Evolutionary conservation across 64 coral and sea anemone genomes (phyloP).

Genomic region (Montipora sp.): DNA sequence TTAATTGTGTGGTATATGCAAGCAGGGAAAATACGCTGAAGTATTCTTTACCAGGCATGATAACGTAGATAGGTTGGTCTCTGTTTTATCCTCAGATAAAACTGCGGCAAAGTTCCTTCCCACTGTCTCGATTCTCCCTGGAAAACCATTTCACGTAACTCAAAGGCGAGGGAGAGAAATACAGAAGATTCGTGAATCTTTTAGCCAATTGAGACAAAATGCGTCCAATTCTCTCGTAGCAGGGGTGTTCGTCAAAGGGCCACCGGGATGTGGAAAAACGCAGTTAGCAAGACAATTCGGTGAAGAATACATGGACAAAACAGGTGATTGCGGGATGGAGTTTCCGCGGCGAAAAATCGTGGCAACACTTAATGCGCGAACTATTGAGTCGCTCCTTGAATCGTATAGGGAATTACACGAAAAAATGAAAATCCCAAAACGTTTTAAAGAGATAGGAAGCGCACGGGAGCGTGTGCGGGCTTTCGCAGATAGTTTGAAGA

Average conservation of each 20-base stretch:
- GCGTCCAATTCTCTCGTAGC: slow-evolving; percentile 17
- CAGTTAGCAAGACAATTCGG: slow-evolving; percentile 80
- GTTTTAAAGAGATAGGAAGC: not conserved
- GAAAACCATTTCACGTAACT: slow-evolving; percentile 76
- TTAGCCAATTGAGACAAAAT: not conserved
- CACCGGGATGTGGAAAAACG: slow-evolving; percentile 89
- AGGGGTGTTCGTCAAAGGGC: slow-evolving; percentile 74
- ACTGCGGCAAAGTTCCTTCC: not conserved
- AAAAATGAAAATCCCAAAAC: slow-evolving; percentile 26
- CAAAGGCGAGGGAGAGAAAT: slow-evolving; percentile 71
- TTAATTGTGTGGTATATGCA: no score
- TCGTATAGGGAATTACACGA: slow-evolving; percentile 70
- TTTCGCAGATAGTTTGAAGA: slow-evolving; percentile 58
- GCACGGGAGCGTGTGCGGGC: slow-evolving; percentile 44
- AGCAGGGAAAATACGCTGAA: no score
- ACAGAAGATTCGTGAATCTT: slow-evolving; percentile 40
- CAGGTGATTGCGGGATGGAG: not conserved
- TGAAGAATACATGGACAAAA: slow-evolving; percentile 24
- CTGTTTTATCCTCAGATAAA: not conserved
- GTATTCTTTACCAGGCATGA: no score
- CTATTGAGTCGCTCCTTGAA: slow-evolving; percentile 58
- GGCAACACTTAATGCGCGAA: slow-evolving; percentile 73
- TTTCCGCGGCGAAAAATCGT: slow-evolving; percentile 28
- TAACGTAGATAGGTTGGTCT: not conserved
- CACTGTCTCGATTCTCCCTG: slow-evolving; percentile 68